A percentile compares a stretch with the other conserved stretches of the same genome.
These are phyloP conservation scores for Rhineura floridana DNA, from an alignment of 2,113 vertebrate genomes.

Conservation along the genomic window DNA sequence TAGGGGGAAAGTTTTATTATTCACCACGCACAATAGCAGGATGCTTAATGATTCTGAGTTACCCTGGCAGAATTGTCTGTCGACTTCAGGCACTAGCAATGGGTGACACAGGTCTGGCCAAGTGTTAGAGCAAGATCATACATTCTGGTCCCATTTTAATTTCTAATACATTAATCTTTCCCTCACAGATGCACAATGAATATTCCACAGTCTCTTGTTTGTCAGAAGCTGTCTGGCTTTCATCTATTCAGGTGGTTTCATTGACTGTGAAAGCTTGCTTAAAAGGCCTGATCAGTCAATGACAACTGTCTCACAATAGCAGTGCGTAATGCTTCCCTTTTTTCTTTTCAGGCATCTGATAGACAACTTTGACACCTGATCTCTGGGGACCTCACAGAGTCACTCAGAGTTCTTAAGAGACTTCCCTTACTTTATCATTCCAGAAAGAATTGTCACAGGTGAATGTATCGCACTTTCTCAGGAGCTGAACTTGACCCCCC, in stretches of 20 bases:
- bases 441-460: constrained; percentile 87
- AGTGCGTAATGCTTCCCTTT: constrained; percentile 86
- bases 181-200: constrained; percentile 99
- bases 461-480: constrained; percentile 89
- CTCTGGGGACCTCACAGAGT: constrained; percentile 80
- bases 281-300: constrained; percentile 99
- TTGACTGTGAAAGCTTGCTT: constrained; percentile 93
- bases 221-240: constrained; percentile 97
- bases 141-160: constrained; percentile 99
- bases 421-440: constrained; percentile 88
- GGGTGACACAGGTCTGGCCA: constrained; percentile 99
- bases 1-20: constrained; percentile 98
- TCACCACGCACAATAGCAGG: constrained; percentile 96
- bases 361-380: constrained; percentile 95
- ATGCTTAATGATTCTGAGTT: constrained; percentile 95
- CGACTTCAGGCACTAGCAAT: constrained; percentile 90
- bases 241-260: constrained; percentile 99
- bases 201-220: constrained; percentile 99
- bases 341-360: constrained; percentile 92
- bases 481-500: constrained; percentile 83
- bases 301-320: constrained; percentile 94
- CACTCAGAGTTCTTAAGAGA: constrained; percentile 82
- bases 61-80: constrained; percentile 97
- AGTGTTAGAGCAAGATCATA: constrained; percentile 99
- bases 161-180: constrained; percentile 99